Base-by-base conservation (phyloP, 2,113 vertebrate genomes). In the Calyptommatus sinebrachiatus region DNA sequence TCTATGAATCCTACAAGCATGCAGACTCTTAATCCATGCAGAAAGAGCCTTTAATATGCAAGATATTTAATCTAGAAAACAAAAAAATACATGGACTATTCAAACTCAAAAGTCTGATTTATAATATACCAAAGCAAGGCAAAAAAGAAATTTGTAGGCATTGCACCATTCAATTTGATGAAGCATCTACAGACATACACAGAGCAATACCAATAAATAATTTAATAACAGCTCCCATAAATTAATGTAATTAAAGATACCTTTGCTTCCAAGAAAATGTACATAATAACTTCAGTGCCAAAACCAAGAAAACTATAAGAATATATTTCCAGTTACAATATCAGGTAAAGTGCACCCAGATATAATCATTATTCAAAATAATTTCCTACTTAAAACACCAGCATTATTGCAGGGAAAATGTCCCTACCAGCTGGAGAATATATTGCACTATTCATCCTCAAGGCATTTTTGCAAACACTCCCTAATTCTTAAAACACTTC, bases 331-430 rank as follows among this genome's bases (percentile, higher is more conserved):
- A 62, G 66, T 50, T 78, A 53, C 71, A 71, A 61, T 53, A 62
- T 70, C 79, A 74, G 71, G 35, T 81, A 81, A 75, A 75, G 66
- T 81, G n/a, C 79, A 81, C 62, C 28, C 65, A 81, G 67, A 81
- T 76, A 81, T 16, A 76, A 68, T 61, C 22, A 62, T 76, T 26
- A 48, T 35, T 81, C 79, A 70, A 75, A 74, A 68, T 76, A 69
- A 81, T 76, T 81, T 46, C 53, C 79, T 75, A 76, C 75, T 81
- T 76, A 81, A 76, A 70, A 69, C 28, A 50, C 66, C 50, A 75
- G 35, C 62, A 35, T 62, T 53, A 29, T 80, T 75, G 35, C 46
- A 22, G 46, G 45, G 22, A 31, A 70, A 48, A 74, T 66, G 53
- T 76, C 73, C 57, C 66, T 69, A 28, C 35, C 73, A 76, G 53